Evolutionary conservation across 2,797 vertebrate genomes (phyloP), one percentile per base, ranked within the genome.

Genomic region (Coccyzus lansbergi): DNA sequence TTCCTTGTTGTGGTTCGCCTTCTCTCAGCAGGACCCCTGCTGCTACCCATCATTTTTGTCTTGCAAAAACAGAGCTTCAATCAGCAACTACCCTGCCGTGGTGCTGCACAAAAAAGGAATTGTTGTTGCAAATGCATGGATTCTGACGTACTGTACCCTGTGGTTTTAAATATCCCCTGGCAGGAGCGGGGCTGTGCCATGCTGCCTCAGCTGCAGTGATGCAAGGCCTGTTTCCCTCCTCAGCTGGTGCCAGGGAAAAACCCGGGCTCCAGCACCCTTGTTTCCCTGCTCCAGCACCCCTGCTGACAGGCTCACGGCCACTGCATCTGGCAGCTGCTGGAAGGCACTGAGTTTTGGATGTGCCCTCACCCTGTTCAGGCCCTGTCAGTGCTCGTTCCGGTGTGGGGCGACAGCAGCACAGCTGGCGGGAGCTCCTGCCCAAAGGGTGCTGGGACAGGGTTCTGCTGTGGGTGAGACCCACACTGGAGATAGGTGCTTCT

Each of bases 41-140:
- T 13, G 26, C 70, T 11, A 7, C 82, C 38, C 70, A 3, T 16
- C 52, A 7, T 36, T 44, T 42, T 1, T 14, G 29, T 9, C 55
- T 7, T 1, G 4, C 24, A 10, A 83, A 6, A 38, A n/a, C 29
- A 1, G 62, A 25, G 4, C 5, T 14, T 40, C 24, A 29, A 51
- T 7, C 64, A 4, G 60, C 55, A 6, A 11, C 17, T 13, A 2
- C 4, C 51, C 67, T 4, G 44, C 28, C 13, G 4, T 2, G 9
- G 3, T 0, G 34, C 7, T 6, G 34, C 70, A 10, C 22, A 12
- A 14, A 29, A 22, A 17, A 55, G 34, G 51, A 31, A 10, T 5
- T 21, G 42, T 17, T n/a, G 15, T 6, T 21, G 46, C 52, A 9
- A 9, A 34, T 0, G 76, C 60, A 4, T 9, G 21, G 1, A 1